phyloP scores from a whole-genome alignment of 2,113 vertebrate species.

The Chinchilla lanigera region DNA sequence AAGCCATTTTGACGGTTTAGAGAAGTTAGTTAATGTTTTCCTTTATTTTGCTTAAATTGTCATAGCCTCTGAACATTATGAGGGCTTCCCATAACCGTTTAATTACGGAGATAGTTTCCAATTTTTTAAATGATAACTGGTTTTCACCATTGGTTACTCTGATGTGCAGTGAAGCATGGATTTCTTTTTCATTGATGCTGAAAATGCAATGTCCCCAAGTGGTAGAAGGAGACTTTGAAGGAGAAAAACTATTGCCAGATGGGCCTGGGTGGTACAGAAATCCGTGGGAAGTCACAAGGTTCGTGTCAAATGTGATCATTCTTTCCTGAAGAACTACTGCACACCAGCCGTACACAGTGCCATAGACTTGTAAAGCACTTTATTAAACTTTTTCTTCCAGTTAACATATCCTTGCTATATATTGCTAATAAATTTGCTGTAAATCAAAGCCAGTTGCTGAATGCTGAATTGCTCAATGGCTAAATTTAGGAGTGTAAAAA shows the following conservation, averaged over 20 bases:
- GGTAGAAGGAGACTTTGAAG: slow-evolving; percentile 65
- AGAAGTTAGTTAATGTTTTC: slow-evolving; percentile 77
- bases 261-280: slow-evolving; percentile 50
- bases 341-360: not conserved
- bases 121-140: slow-evolving; percentile 69
- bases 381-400: slow-evolving; percentile 2
- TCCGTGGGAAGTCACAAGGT: slow-evolving; percentile 15
- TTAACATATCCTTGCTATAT: not conserved
- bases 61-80: slow-evolving; percentile 65
- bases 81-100: slow-evolving; percentile 73
- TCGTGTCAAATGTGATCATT: not conserved
- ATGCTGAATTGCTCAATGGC: slow-evolving; percentile 32
- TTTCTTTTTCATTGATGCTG: slow-evolving; percentile 77
- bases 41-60: slow-evolving; percentile 75
- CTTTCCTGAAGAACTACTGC: slow-evolving; percentile 25
- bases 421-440: not conserved
- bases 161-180: slow-evolving; percentile 72
- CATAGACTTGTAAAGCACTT: slow-evolving; percentile 35
- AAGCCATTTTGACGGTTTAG: slow-evolving; percentile 72
- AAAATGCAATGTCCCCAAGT: slow-evolving; percentile 71
- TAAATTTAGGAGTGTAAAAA: not conserved
- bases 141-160: slow-evolving; percentile 56
- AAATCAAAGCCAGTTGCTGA: not conserved
- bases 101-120: slow-evolving; percentile 74
- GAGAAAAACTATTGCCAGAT: slow-evolving; percentile 69